Base-by-base conservation (phyloP, 2,113 vertebrate species). In the Chloropsis hardwickii region DNA sequence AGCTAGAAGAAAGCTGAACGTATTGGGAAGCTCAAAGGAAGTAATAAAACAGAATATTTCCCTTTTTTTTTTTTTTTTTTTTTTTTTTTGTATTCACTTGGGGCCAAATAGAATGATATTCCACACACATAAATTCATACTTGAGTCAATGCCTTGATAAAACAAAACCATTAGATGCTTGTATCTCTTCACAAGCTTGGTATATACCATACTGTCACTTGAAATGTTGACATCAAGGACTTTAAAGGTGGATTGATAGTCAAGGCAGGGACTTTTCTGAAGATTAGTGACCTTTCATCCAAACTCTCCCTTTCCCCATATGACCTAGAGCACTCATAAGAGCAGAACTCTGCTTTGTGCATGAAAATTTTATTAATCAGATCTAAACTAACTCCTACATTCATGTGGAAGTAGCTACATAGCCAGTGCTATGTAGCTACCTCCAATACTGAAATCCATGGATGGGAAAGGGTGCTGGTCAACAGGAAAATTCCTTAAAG, bases 131-230 rank as follows among this genome's bases (percentile, higher is more conserved):
- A 86, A 80, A 72, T 83, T 90, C 25, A 35, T 81, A 47, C 13
- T 60, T 70, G 58, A 97, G 93, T 88, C 87, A 81, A 66, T 89
- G 66, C 53, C 86, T 91, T 88, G 88, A 73, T 90, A 90, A 97
- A 96, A 93, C 76, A 90, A 87, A 87, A 91, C 13, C 29, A 71
- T 91, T 54, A 95, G 94, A 92, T 61, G 48, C 76, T 88, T 81
- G n/a, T 85, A 90, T 92, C 96, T 95, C 81, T 94, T 86, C 42
- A 65, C 84, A 97, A 92, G 78, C 39, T 69, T 64, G 10, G 48
- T 58, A 24, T 61, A 45, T 35, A 88, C 66, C 31, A 39, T 29
- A 45, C 12, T 65, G 57, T 45, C 71, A 27, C 28, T 77, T 80
- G 58, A 95, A 95, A 94, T 57, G 74, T 31, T 92, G 92, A 62